Base-by-base conservation (phyloP, 2,113 vertebrate species). In the Nesogale talazaci region DNA sequence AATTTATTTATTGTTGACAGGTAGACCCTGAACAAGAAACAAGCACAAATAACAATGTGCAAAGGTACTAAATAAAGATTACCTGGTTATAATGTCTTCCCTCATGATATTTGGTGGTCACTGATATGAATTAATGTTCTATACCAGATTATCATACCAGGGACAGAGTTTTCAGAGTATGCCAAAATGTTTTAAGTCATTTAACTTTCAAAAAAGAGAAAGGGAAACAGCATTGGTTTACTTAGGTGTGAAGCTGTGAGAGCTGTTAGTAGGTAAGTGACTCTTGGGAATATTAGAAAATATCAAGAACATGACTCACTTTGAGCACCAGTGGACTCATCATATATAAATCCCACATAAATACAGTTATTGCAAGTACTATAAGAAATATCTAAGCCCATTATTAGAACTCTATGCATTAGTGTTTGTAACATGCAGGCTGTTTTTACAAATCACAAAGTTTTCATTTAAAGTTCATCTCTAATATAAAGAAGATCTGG, bases 1-100 rank as follows among this genome's bases (percentile, higher is more conserved):
- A 93, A 97, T 97, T 97, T 95, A 92, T 97, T 97, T 97, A 88
- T 79, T 29, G 15, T 89, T 77, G 34, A 96, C 90, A 91, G 57
- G 31, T 77, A 78, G 75, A 91, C 76, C 56, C 88, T 92, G 61
- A 97, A 97, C 52, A 96, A 97, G 96, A n/a, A 96, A 82, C 70
- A 4, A 86, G 83, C 83, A 94, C 59, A 97, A 97, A 95, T 92
- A 95, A 91, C 82, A 93, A 72, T 31, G 83, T 85, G 83, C 86
- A 95, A 72, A 91, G 90, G 36, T 19, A 86, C 61, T 95, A 97
- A 95, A 96, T 95, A 97, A 97, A 96, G 27, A 96, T 94, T 95
- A 93, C 42, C 87, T 36, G 17, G 46, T 72, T 92, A 92, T 93
- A 93, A 34, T 80, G 52, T 67, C 65, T 95, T 96, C 72, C 78